Percentiles rank a stretch among this genome's conserved stretches.
These are phyloP conservation scores for Ophioninae sp. DNA, from an alignment of 2,888 invertebrate species.

Conservation along the genomic window DNA sequence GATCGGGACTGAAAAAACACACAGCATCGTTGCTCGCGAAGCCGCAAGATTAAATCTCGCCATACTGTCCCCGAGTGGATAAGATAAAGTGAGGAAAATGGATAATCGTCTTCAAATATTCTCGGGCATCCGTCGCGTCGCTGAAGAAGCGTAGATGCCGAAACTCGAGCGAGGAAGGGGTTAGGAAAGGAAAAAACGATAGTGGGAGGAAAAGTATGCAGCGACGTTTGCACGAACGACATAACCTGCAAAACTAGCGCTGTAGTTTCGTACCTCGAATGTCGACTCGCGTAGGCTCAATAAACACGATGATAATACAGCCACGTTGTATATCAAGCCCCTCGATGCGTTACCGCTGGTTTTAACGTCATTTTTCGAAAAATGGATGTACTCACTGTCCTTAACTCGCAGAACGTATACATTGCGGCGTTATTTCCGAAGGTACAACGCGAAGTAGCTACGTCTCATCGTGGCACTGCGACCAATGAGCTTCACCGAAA, in stretches of 20 bases:
- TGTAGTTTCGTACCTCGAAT: neutral
- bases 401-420: neutral
- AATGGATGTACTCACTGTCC: neutral
- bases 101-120: neutral
- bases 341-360: neutral
- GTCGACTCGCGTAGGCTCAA: neutral
- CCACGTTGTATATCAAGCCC: neutral
- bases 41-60: neutral
- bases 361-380: neutral
- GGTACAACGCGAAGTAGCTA: conserved; percentile 1
- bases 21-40: neutral
- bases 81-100: neutral
- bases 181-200: neutral
- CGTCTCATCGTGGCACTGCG: neutral
- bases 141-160: neutral
- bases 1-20: neutral
- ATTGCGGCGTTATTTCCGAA: conserved; percentile 5
- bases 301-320: neutral
- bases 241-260: neutral
- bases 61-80: neutral
- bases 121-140: neutral
- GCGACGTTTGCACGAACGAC: neutral
- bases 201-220: neutral
- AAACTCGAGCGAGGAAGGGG: neutral
- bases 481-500: conserved; percentile 37